phyloP scores from a whole-genome alignment of 2,888 invertebrate species.

The Griposia aprilina region DNA sequence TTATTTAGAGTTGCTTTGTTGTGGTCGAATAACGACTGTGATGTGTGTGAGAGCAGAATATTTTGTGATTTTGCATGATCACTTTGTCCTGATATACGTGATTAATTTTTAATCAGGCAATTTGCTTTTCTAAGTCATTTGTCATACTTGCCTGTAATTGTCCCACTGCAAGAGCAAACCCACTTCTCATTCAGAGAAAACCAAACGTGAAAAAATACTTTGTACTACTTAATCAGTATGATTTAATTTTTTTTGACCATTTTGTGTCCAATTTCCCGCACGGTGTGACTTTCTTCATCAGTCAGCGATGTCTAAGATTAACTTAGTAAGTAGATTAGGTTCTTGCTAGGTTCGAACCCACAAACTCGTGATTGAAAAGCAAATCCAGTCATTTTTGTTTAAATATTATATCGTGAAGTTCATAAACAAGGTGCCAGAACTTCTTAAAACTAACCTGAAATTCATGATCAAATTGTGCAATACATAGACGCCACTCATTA shows the following conservation, averaged over 20 bases:
- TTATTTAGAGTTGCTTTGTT: conserved; percentile 44
- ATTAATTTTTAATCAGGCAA: not conserved
- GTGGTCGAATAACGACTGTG: not conserved
- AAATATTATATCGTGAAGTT: no score
- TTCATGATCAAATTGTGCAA: not conserved
- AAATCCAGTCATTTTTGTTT: not conserved
- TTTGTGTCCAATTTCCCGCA: no score
- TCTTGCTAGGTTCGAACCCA: not conserved
- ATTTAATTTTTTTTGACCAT: no score
- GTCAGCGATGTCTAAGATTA: not conserved
- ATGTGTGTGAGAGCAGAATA: conserved; percentile 1
- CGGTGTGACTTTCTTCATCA: not conserved
- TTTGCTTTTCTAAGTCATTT: not conserved
- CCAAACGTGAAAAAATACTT: no score
- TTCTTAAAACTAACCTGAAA: not conserved
- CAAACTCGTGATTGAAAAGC: not conserved
- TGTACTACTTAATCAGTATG: no score
- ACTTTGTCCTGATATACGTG: not conserved
- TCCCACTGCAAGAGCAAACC: no score
- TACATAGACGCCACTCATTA: not conserved
- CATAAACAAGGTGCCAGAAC: not conserved
- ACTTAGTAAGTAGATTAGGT: not conserved
- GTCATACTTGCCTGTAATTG: not conserved
- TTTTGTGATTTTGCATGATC: conserved; percentile 12
- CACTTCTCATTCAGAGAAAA: no score